These are phyloP conservation scores for Abrostola tripartita DNA, from an alignment of 2,888 invertebrate species.

Conservation along the genomic window DNA sequence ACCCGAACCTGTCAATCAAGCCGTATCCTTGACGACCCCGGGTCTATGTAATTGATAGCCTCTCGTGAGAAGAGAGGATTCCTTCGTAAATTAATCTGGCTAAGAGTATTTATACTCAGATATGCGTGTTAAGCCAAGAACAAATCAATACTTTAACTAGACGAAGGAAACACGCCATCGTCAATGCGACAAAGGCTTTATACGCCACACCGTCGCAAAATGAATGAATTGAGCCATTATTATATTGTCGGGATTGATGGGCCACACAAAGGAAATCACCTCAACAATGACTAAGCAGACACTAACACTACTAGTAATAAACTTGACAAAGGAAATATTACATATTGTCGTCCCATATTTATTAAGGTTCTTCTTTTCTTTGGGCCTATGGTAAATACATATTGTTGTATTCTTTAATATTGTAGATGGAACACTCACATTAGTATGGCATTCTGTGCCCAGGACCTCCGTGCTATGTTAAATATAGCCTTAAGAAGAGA, in stretches of 20 bases:
- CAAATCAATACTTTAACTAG: slow-evolving; percentile 61
- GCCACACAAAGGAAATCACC: slow-evolving; percentile 68
- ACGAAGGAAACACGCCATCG: slow-evolving; percentile 56
- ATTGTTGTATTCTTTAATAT: too few relatives aligned
- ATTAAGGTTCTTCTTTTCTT: slow-evolving; percentile 17
- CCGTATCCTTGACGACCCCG: slow-evolving; percentile 71
- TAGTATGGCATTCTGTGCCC: too few relatives aligned
- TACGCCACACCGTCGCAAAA: slow-evolving; percentile 59
- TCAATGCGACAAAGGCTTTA: slow-evolving; percentile 63
- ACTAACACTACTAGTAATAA: slow-evolving; percentile 65
- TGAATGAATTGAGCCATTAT: slow-evolving; percentile 71
- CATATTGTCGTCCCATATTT: slow-evolving; percentile 33
- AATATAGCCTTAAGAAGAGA: too few relatives aligned
- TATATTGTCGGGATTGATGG: slow-evolving; percentile 66
- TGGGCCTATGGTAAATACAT: not conserved
- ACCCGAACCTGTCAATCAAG: slow-evolving; percentile 78
- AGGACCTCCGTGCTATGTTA: too few relatives aligned
- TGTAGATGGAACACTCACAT: too few relatives aligned
- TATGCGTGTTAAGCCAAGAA: slow-evolving; percentile 45
- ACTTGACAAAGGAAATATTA: slow-evolving; percentile 60
- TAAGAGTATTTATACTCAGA: slow-evolving; percentile 39
- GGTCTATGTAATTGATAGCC: slow-evolving; percentile 77
- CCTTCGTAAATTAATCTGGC: slow-evolving; percentile 53
- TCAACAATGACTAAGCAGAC: slow-evolving; percentile 70
- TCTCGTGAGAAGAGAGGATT: slow-evolving; percentile 60